A percentile compares a stretch with the other conserved stretches of the same genome.
phyloP scores from a whole-genome alignment of 2,113 vertebrate species.

The Perca flavescens region DNA sequence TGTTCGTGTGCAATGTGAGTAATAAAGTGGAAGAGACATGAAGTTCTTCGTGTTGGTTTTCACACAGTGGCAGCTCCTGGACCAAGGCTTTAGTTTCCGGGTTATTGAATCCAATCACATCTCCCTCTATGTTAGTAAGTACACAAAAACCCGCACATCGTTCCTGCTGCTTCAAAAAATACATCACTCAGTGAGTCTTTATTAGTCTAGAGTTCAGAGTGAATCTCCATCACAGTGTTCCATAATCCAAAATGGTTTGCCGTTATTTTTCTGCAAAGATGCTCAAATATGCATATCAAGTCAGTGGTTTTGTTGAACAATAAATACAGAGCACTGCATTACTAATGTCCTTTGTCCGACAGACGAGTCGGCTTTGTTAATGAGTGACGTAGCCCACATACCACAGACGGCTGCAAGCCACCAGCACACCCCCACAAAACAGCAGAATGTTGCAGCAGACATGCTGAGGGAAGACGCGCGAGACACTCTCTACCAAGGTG shows the following conservation, averaged over 20 bases:
- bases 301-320: constrained; percentile 4
- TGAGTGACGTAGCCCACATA: constrained; percentile 90
- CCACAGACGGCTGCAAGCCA: constrained; percentile 90
- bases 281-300: constrained; percentile 6
- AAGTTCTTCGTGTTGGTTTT: constrained; percentile 39
- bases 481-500: constrained; percentile 88
- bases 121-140: constrained; percentile 95
- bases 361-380: constrained; percentile 89
- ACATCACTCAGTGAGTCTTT: not conserved
- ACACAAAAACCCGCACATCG: not conserved
- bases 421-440: not conserved
- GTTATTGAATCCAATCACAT: constrained; percentile 89
- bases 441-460: constrained; percentile 74
- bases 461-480: constrained; percentile 90
- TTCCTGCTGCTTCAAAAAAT: constrained; percentile 1
- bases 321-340: not conserved
- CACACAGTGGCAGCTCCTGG: constrained; percentile 89
- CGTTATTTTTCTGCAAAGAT: not conserved
- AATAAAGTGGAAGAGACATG: constrained; percentile 10
- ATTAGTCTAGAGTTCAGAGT: not conserved
- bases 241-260: not conserved
- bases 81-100: constrained; percentile 82
- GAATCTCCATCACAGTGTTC: not conserved
- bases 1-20: not conserved
- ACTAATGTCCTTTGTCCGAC: constrained; percentile 12